Conservation (phyloP, 2,888 invertebrate genomes). For the Epistrophella euchroma region DNA sequence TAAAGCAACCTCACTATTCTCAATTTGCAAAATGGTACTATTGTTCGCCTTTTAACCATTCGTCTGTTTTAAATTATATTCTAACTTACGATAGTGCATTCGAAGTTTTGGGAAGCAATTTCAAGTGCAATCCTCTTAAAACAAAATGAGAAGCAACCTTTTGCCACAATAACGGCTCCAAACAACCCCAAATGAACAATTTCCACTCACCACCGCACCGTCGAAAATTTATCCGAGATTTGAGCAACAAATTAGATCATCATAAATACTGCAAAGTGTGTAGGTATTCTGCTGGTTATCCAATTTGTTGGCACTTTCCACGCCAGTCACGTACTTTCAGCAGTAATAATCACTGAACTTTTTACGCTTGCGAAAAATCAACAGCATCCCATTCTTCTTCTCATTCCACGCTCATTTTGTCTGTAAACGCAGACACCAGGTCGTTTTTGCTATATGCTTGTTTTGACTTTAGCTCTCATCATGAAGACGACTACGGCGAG, state of each 20-base stretch:
- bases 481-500: neutral
- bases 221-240: constrained; percentile 70
- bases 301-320: constrained; percentile 82
- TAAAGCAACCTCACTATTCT: constrained; percentile 29
- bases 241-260: constrained; percentile 77
- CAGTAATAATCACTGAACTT: constrained; percentile 84
- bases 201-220: constrained; percentile 44
- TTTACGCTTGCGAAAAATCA: constrained; percentile 77
- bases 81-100: constrained; percentile 52
- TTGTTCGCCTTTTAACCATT: constrained; percentile 18
- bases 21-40: constrained; percentile 23
- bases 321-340: constrained; percentile 83
- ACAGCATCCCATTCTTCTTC: constrained; percentile 43
- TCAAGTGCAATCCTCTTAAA: constrained; percentile 37
- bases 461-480: constrained; percentile 59
- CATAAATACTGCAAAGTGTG: constrained; percentile 75
- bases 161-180: neutral
- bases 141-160: neutral
- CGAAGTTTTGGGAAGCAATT: constrained; percentile 49
- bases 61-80: constrained; percentile 45
- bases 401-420: constrained; percentile 47
- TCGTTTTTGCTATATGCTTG: constrained; percentile 45
- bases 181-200: constrained; percentile 59
- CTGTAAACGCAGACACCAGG: constrained; percentile 45
- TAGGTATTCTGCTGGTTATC: constrained; percentile 53